Percentiles rank a stretch among this genome's conserved stretches.
These are phyloP conservation scores for Sardina pilchardus DNA, from an alignment of 2,113 vertebrate species.

Conservation along the genomic window DNA sequence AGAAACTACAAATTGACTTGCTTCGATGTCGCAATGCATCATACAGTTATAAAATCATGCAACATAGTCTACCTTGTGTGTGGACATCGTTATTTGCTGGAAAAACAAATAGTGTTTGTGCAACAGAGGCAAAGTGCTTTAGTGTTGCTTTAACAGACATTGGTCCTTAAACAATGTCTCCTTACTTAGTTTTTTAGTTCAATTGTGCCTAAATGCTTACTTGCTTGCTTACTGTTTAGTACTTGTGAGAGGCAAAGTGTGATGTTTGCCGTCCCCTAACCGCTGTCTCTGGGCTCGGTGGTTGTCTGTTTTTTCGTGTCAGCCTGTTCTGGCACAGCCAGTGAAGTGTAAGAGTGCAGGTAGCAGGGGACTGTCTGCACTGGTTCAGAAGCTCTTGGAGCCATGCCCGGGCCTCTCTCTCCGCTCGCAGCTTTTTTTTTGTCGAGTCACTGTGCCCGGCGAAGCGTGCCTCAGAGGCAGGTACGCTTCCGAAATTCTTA, in stretches of 20 bases:
- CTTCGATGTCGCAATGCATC: no score
- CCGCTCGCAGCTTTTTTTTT: slow-evolving; percentile 26
- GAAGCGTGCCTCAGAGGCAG: neutral
- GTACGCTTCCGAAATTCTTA: neutral
- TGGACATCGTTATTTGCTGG: no score
- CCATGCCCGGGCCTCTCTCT: neutral
- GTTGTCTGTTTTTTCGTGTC: neutral
- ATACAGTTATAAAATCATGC: no score
- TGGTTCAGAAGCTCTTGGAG: neutral
- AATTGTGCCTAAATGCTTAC: neutral
- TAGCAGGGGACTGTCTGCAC: neutral
- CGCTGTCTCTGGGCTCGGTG: neutral
- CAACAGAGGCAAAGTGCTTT: no score
- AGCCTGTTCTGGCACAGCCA: neutral
- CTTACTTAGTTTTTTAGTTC: neutral
- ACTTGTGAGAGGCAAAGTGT: neutral
- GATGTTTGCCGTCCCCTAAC: neutral
- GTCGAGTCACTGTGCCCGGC: slow-evolving; percentile 42
- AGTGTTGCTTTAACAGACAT: neutral
- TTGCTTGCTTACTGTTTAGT: neutral
- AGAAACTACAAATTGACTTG: no score
- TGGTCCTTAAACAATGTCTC: neutral
- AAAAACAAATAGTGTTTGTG: no score
- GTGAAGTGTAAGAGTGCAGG: neutral
- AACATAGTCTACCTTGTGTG: no score